phyloP scores from a whole-genome alignment of 2,888 invertebrate species.

The Polia nebulosa region DNA sequence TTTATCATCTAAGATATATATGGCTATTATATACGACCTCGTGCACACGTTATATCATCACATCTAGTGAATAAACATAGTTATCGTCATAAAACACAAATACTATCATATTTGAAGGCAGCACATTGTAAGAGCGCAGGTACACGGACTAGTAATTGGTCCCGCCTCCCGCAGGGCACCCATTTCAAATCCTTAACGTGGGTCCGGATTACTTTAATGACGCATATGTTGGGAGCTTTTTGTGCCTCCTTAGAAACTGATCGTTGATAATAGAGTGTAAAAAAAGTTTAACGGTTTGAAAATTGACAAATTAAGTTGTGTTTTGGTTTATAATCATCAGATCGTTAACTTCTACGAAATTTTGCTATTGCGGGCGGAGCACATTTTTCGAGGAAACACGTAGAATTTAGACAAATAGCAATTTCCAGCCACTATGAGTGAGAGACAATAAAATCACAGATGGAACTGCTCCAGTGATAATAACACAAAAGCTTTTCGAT shows the following conservation, averaged over 20 bases:
- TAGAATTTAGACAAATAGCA: background rate
- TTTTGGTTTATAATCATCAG: background rate
- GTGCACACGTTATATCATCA: background rate
- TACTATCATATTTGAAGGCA: conserved; percentile 61
- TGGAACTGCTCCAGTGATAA: conserved; percentile 36
- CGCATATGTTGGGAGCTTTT: conserved; percentile 81
- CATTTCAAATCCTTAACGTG: conserved; percentile 81
- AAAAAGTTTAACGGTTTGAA: conserved; percentile 60
- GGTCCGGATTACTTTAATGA: conserved; percentile 84
- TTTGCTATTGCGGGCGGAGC: background rate
- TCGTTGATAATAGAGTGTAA: conserved; percentile 58
- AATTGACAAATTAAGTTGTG: conserved; percentile 44
- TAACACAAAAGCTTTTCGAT: conserved; percentile 59
- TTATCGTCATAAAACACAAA: conserved; percentile 43
- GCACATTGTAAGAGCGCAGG: conserved; percentile 67
- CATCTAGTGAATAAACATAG: conserved; percentile 12
- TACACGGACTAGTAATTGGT: conserved; percentile 81
- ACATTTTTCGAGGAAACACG: background rate
- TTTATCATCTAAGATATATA: background rate
- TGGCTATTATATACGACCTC: background rate
- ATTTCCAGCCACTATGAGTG: background rate
- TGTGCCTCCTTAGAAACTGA: conserved; percentile 74
- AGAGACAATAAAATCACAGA: conserved; percentile 37
- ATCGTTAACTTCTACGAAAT: background rate
- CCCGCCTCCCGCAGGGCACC: conserved; percentile 80